Base-by-base conservation (phyloP, 2,888 invertebrate genomes). In the Phortica magna region DNA sequence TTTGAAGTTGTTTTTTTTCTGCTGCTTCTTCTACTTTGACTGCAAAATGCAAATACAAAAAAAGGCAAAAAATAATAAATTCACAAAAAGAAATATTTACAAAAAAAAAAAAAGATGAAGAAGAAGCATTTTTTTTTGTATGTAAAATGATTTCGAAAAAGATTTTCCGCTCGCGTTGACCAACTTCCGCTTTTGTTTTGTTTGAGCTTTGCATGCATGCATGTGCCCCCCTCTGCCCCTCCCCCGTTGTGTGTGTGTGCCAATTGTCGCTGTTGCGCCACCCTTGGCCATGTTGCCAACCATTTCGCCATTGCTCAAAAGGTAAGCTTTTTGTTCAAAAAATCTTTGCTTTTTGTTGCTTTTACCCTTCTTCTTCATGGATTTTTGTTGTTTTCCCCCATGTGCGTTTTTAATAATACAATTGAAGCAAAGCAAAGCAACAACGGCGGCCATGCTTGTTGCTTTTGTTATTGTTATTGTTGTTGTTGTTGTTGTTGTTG, bases 141-240 rank as follows among this genome's bases (percentile, higher is more conserved):
- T 65, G 31, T 39, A 65, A 65, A 65, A 65, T 39, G 65, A 65
- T 65, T 65, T 65, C 5, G n/a, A 65, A 59, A 65, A 65, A 65
- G 12, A 31, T 39, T 65, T 65, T 65, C 65, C 65, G 22, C 22
- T 59, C 48, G 59, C 59, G 48, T 48, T 48, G 48, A 14, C 48
- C 14, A 48, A 48, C 48, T 59, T 17, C 22, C 9, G 59, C 17
- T 17, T 59, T 59, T 59, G 59, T n/a, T 59, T 55, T 55, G 55
- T 55, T 55, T 14, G 17, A 55, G 55, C 55, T 55, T 17, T 59
- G 17, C 7, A 59, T 59, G 59, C 2, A 59, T n/a, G 59, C 7
- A 17, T 59, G 57, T n/a, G n/a, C n/a, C n/a, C 5, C 31, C 31
- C 31, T 31, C 31, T 31, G n/a, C n/a, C 31, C 31, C 31, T 31